phyloP scores from a whole-genome alignment of 2,113 vertebrate genomes.

The Ramphastos sulfuratus region DNA sequence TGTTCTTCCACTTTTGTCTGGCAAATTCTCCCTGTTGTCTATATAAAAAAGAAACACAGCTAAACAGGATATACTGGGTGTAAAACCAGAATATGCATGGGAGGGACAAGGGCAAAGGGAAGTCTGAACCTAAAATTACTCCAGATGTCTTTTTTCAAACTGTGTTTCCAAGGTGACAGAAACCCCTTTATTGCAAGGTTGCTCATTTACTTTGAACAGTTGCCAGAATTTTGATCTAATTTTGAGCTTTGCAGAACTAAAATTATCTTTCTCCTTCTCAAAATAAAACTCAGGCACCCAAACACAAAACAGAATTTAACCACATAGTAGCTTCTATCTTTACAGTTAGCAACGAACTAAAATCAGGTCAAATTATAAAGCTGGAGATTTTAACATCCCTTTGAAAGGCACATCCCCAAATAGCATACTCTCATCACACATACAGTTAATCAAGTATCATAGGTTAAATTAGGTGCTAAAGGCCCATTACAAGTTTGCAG shows the following conservation, averaged over 20 bases:
- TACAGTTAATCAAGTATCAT: not conserved
- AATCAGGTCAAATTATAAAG: not conserved
- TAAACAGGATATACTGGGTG: conserved; percentile 26
- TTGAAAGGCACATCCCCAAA: not conserved
- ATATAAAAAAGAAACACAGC: not conserved
- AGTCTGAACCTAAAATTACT: conserved; percentile 59
- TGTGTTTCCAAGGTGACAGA: conserved; percentile 53
- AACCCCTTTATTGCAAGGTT: conserved; percentile 10
- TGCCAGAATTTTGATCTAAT: conserved; percentile 46
- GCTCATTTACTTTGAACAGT: conserved; percentile 26
- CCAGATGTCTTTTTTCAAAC: conserved; percentile 15
- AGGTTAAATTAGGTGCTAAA: conserved; percentile 61
- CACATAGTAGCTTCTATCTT: not conserved
- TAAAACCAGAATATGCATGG: conserved; percentile 52
- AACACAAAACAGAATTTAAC: conserved; percentile 15
- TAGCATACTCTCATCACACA: not conserved
- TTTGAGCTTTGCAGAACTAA: conserved; percentile 38
- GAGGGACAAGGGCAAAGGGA: conserved; percentile 36
- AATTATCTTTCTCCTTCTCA: conserved; percentile 7
- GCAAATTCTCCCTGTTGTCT: not conserved
- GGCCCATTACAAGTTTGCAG: conserved; percentile 66
- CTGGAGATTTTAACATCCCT: not conserved
- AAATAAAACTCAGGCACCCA: not conserved
- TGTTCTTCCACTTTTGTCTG: conserved; percentile 2
- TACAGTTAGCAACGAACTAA: not conserved